Evolutionary conservation across 2,797 vertebrate species (phyloP), one percentile per base, ranked within the genome.

Genomic region (Philypnodon macrostomus): DNA sequence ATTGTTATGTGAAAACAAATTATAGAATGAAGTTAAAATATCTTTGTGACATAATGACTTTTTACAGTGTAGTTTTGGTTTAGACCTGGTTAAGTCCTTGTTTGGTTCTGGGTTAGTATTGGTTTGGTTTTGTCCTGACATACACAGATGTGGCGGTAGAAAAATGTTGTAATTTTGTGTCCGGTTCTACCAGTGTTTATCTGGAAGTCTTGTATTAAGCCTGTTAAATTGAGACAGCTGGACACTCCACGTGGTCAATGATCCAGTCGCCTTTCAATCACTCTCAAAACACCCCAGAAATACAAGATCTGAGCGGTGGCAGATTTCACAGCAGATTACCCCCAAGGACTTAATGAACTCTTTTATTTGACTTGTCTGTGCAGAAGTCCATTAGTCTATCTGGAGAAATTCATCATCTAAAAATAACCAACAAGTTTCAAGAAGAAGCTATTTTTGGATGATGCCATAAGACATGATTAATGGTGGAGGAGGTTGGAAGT

Each of bases 201-300:
- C 6, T 23, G 72, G 63, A 80, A 73, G 63, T 69, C 58, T 60
- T 54, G 61, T 77, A 75, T 33, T 56, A 36, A 34, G 45, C 58
- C 54, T 47, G 40, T n/a, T 41, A 40, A 54, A 75, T 52, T 1
- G 52, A 68, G 36, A 42, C 77, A 75, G 67, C 62, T 65, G 77
- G 70, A 62, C 70, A 53, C 64, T 51, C 70, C 63, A 62, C 48
- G 77, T 67, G 51, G 66, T 63, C 58, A 61, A 74, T 53, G 55
- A 69, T 49, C 62, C 48, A 29, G 45, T 33, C 2, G 39, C 47
- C 40, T 67, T 65, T 73, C 49, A 39, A 40, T 58, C 42, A 3
- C 34, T 40, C 35, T 45, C n/a, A 52, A 50, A 63, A 45, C 31
- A 37, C 63, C 50, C 45, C 60, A 51, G 58, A 75, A 75, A 75